Evolutionary conservation across 2,888 invertebrate genomes (phyloP).

Genomic region (Anoplius nigerrimus): DNA sequence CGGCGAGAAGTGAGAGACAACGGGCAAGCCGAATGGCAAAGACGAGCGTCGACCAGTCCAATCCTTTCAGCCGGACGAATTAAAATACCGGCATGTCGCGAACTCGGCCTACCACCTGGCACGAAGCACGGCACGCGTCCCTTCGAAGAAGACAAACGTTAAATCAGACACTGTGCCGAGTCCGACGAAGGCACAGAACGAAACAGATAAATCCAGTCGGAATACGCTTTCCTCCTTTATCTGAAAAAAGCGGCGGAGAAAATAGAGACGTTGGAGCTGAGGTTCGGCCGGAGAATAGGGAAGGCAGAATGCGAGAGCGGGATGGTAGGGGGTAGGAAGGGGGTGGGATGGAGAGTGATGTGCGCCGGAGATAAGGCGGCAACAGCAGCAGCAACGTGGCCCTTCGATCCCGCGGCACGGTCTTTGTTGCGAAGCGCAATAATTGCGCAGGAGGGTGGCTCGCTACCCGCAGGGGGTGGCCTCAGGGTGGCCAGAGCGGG

Average conservation of each 20-base stretch:
- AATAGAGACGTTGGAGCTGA: constrained; percentile 22
- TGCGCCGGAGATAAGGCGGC: constrained; percentile 25
- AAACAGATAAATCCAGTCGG: too few species aligned
- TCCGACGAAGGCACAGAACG: too few species aligned
- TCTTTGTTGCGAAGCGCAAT: constrained; percentile 71
- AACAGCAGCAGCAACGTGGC: constrained; percentile 40
- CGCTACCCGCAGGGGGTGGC: constrained; percentile 30
- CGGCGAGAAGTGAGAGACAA: too few species aligned
- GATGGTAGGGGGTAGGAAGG: constrained; percentile 25
- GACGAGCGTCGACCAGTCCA: background rate
- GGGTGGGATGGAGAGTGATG: constrained; percentile 29
- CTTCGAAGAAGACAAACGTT: too few species aligned
- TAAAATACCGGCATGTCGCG: too few species aligned
- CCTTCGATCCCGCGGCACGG: constrained; percentile 55
- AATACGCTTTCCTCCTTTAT: too few species aligned
- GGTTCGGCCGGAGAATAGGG: constrained; percentile 9
- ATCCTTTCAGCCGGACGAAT: too few species aligned
- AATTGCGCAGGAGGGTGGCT: constrained; percentile 69
- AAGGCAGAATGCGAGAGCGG: constrained; percentile 20
- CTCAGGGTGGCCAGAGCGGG: constrained; percentile 12
- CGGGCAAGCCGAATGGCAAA: background rate
- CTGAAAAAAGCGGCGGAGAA: background rate
- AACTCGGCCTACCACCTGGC: too few species aligned
- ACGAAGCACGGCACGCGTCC: too few species aligned
- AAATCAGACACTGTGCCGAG: too few species aligned